Evolutionary conservation across 2,113 vertebrate genomes (phyloP).

Genomic region (Boleophthalmus pectinirostris): DNA sequence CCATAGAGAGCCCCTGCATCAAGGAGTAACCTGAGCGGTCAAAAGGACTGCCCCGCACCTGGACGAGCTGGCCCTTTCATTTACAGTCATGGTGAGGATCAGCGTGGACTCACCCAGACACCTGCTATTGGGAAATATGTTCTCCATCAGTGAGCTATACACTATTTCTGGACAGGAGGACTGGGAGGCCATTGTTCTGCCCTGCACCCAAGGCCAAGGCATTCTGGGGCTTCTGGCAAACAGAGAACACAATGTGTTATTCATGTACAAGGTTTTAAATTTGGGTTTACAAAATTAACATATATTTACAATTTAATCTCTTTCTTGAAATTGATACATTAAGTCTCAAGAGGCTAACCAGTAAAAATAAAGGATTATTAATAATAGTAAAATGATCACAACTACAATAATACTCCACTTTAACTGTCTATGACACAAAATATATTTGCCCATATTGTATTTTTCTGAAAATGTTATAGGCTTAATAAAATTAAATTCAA

Average conservation of each 20-base stretch:
- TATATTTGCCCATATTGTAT: not conserved
- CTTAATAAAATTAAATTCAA: too few species aligned
- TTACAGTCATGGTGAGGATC: conserved; percentile 74
- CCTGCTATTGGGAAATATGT: conserved; percentile 81
- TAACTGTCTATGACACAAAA: not conserved
- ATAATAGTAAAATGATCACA: too few species aligned
- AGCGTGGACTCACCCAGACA: conserved; percentile 79
- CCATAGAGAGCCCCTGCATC: conserved; percentile 53
- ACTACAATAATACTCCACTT: too few species aligned
- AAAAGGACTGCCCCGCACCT: conserved; percentile 70
- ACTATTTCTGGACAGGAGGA: conserved; percentile 74
- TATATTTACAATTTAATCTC: conserved; percentile 13
- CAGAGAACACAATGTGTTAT: conserved; percentile 75
- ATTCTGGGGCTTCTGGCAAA: conserved; percentile 76
- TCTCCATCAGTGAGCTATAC: conserved; percentile 78
- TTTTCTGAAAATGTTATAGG: not conserved
- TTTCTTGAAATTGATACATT: too few species aligned
- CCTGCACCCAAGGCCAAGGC: conserved; percentile 73
- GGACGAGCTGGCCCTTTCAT: conserved; percentile 74
- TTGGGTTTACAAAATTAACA: conserved; percentile 32
- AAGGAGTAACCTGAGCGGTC: conserved; percentile 72
- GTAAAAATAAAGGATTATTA: too few species aligned
- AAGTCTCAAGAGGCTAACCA: too few species aligned
- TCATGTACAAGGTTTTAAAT: conserved; percentile 68
- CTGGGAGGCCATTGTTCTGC: conserved; percentile 79